A percentile compares a stretch with the other conserved stretches of the same genome.
phyloP scores from a whole-genome alignment of 2,113 vertebrate genomes.

The Cinclus mexicanus region DNA sequence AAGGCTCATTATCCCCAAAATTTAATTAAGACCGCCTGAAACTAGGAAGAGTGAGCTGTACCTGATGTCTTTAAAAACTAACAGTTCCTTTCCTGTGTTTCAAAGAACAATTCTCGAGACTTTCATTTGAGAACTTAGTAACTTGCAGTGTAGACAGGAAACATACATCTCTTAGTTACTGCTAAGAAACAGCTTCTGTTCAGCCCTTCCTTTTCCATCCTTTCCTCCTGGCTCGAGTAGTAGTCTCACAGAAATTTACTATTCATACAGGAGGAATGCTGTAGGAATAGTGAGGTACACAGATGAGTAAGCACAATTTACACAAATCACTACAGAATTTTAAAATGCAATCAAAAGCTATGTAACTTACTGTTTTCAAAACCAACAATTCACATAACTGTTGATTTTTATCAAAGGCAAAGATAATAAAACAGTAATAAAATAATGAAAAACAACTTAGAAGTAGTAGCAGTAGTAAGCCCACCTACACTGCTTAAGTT shows the following conservation, averaged over 20 bases:
- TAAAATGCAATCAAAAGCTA: neutral
- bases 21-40: neutral
- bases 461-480: neutral
- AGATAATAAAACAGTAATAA: neutral
- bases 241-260: neutral
- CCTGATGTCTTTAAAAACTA: neutral
- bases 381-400: neutral
- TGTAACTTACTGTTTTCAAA: neutral
- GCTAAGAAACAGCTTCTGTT: neutral
- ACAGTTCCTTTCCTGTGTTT: neutral
- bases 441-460: neutral
- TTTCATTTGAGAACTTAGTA: neutral
- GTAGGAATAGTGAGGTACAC: neutral
- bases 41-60: neutral
- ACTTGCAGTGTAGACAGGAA: neutral
- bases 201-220: neutral
- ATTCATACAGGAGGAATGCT: neutral
- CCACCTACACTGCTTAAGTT: neutral
- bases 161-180: neutral
- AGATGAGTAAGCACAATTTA: neutral
- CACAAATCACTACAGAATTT: neutral
- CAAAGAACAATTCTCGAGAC: neutral
- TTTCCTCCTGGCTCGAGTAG: neutral
- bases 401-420: neutral
- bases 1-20: neutral